These are phyloP conservation scores for Euwallacea fornicatus DNA, from an alignment of 1,140 invertebrate genomes.

Conservation along the genomic window DNA sequence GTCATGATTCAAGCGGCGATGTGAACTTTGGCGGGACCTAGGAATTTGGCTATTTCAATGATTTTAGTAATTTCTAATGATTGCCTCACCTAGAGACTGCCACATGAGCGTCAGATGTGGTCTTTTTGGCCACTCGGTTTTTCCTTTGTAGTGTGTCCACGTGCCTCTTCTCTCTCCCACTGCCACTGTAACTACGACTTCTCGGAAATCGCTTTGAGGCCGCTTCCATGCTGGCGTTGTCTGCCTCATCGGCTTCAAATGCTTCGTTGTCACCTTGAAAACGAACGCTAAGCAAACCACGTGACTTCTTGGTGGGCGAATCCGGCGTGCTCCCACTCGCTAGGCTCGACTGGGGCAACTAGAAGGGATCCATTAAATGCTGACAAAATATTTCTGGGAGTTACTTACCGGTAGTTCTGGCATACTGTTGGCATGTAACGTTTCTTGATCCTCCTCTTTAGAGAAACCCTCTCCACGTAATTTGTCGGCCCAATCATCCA, in stretches of 20 bases:
- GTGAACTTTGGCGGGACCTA: constrained; percentile 12
- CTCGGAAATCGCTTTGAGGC: constrained; percentile 51
- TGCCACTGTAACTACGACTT: constrained; percentile 52
- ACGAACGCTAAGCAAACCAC: constrained; percentile 59
- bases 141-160: constrained; percentile 50
- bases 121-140: constrained; percentile 47
- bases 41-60: too few species aligned
- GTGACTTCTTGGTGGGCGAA: constrained; percentile 48
- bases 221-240: constrained; percentile 48
- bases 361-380: not conserved
- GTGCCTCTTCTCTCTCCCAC: constrained; percentile 42
- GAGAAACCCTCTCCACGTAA: constrained; percentile 5
- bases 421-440: constrained; percentile 58
- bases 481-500: constrained; percentile 55
- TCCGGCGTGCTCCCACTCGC: constrained; percentile 44
- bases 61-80: not conserved
- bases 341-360: constrained; percentile 34
- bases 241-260: constrained; percentile 59
- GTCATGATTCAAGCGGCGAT: constrained; percentile 42
- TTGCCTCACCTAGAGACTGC: constrained; percentile 22
- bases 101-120: constrained; percentile 43
- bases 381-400: not conserved
- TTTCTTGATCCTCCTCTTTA: constrained; percentile 39
- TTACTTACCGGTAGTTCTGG: constrained; percentile 60
- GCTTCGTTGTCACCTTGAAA: constrained; percentile 66